Base-by-base conservation (phyloP, 2,888 invertebrate genomes). In the Ectemnius cavifrons region DNA sequence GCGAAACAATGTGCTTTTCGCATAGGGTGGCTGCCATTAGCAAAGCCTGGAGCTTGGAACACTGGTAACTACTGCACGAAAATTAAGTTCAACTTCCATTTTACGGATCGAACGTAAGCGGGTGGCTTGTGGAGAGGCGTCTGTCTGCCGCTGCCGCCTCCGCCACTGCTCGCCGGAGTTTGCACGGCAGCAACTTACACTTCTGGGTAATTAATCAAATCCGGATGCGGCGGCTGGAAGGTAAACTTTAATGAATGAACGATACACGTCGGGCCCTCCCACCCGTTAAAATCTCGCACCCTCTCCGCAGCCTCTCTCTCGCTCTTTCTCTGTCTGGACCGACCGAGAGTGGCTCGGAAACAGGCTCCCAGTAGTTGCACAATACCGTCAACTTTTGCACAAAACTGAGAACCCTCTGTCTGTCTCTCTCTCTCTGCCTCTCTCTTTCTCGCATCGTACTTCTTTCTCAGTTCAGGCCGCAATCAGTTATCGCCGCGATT, bases 221-320 rank as follows among this genome's bases (percentile, higher is more conserved):
- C 79, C 63, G 75, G 62, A 73, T 72, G 75, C 73, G 73, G 75
- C 71, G 56, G 64, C 66, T 63, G 73, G 56, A 70, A 73, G 74
- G 83, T 81, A 78, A 83, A 83, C 81, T 83, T 83, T 77, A 75
- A 83, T 75, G 83, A 80, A 83, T 63, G 75, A 78, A 83, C 81
- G 81, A 83, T 83, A 78, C 37, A 37, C 75, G 61, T 71, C 63
- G 64, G 62, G 37, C 37, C 37, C 37, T 37, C 37, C 37, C 70
- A 45, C 45, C 66, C 60, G 77, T 71, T 73, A 81, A 81, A 82
- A 79, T 79, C 81, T 81, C 81, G 71, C 75, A 77, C 75, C 83
- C 82, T 74, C 83, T 52, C 16, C n/a, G 0, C 23, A 23, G 23
- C 23, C 23, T 23, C 23, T 2, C 23, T 79, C 81, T 79, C 81